Evolutionary conservation across 2,113 vertebrate genomes (phyloP).

Genomic region (Spea bombifrons): DNA sequence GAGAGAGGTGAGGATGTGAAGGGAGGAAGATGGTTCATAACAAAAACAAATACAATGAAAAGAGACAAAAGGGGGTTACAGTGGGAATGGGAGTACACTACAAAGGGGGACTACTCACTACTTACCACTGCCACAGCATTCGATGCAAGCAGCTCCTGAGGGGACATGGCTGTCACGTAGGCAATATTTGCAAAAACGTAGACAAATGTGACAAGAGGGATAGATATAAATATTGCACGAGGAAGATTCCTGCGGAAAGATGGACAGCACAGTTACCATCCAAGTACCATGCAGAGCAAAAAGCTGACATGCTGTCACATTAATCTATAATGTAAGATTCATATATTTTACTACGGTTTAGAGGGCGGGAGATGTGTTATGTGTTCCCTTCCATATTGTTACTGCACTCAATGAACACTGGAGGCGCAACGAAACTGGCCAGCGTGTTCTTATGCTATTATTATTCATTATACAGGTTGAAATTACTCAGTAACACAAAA

Average conservation of each 20-base stretch:
- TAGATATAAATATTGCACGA: constrained; percentile 92
- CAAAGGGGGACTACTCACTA: not conserved
- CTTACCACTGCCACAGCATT: constrained; percentile 94
- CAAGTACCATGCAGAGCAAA: not conserved
- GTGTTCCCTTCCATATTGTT: too few species aligned
- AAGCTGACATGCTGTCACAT: too few species aligned
- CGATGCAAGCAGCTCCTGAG: constrained; percentile 85
- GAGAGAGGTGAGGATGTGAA: not conserved
- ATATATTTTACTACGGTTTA: too few species aligned
- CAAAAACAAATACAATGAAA: not conserved
- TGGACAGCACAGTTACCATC: constrained; percentile 2
- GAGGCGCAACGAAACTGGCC: too few species aligned
- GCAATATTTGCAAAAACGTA: constrained; percentile 93
- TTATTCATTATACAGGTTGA: too few species aligned
- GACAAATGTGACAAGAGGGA: constrained; percentile 89
- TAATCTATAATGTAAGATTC: too few species aligned
- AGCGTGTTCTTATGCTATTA: too few species aligned
- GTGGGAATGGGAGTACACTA: not conserved
- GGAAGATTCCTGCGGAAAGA: constrained; percentile 79
- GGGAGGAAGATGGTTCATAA: not conserved
- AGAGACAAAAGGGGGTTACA: not conserved
- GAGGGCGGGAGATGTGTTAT: too few species aligned
- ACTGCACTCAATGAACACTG: too few species aligned
- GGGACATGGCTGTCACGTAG: constrained; percentile 91
- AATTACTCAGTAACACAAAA: too few species aligned